Percentiles rank a stretch among this genome's conserved stretches.
Evolutionary conservation across 2,888 invertebrate genomes (phyloP).

Genomic region (Pedicia rivosa): DNA sequence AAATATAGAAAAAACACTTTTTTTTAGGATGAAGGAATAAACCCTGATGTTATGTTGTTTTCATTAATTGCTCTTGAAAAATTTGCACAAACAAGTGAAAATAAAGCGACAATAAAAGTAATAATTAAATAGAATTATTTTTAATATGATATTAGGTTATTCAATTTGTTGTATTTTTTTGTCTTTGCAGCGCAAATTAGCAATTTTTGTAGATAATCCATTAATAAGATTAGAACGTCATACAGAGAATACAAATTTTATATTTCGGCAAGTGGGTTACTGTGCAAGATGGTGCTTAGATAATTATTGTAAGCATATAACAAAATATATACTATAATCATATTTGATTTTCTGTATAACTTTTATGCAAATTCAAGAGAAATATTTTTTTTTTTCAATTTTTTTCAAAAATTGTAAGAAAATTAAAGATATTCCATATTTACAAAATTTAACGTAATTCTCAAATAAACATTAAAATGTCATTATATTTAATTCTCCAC

Average conservation of each 20-base stretch:
- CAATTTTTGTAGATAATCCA: conserved; percentile 43
- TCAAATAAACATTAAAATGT: too few species aligned
- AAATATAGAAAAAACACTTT: conserved; percentile 8
- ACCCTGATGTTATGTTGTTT: conserved; percentile 65
- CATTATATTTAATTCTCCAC: too few species aligned
- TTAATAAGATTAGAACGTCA: conserved; percentile 51
- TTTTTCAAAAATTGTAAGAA: too few species aligned
- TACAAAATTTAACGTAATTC: too few species aligned
- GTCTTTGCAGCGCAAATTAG: conserved; percentile 34
- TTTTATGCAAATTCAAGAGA: too few species aligned
- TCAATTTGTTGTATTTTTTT: background rate
- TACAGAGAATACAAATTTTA: conserved; percentile 41
- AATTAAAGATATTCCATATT: too few species aligned
- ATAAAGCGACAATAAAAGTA: conserved; percentile 57
- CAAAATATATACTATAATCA: too few species aligned
- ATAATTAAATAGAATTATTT: background rate
- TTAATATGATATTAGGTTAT: background rate
- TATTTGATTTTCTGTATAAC: too few species aligned
- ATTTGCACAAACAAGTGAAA: conserved; percentile 84
- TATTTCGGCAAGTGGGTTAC: conserved; percentile 76
- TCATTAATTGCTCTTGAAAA: conserved; percentile 83
- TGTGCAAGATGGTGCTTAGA: conserved; percentile 87
- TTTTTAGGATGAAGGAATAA: conserved; percentile 39
- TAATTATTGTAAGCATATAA: conserved; percentile 64
- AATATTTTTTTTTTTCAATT: too few species aligned